A percentile compares a stretch with the other conserved stretches of the same genome.
Evolutionary conservation across 2,888 invertebrate genomes (phyloP).

Genomic region (Rhodophaea formosa): DNA sequence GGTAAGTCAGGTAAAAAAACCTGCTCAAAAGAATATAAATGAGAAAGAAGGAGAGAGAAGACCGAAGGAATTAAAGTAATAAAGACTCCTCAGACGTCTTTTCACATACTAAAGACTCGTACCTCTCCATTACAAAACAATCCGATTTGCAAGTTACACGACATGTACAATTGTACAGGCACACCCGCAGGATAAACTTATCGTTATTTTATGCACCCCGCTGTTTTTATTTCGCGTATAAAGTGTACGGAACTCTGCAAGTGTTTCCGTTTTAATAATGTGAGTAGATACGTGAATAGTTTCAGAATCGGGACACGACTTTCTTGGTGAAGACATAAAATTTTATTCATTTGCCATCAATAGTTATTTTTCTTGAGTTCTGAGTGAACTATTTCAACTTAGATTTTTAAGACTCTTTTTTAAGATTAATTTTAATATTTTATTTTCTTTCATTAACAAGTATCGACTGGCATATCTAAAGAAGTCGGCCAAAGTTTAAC

Average conservation of each 20-base stretch:
- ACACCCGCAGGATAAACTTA: slow-evolving; percentile 32
- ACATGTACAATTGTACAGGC: not conserved
- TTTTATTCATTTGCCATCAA: slow-evolving; percentile 9
- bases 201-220: slow-evolving; percentile 77
- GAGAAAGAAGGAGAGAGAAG: too few relatives aligned
- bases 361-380: not conserved
- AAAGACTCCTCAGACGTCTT: not conserved
- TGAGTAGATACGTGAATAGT: slow-evolving; percentile 8
- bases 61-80: too few relatives aligned
- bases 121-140: slow-evolving; percentile 12
- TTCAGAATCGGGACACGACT: slow-evolving; percentile 1
- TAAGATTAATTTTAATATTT: too few relatives aligned
- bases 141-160: slow-evolving; percentile 4
- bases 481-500: too few relatives aligned
- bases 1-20: too few relatives aligned
- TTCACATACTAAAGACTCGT: not conserved
- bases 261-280: slow-evolving; percentile 68
- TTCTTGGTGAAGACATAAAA: slow-evolving; percentile 10
- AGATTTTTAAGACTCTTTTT: too few relatives aligned
- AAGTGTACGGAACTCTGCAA: slow-evolving; percentile 45
- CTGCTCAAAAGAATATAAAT: too few relatives aligned
- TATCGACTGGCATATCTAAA: too few relatives aligned
- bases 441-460: too few relatives aligned
- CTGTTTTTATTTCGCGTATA: slow-evolving; percentile 50
- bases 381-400: too few relatives aligned